These are phyloP conservation scores for Margaritifera margaritifera DNA, from an alignment of 2,888 invertebrate genomes.

Conservation along the genomic window DNA sequence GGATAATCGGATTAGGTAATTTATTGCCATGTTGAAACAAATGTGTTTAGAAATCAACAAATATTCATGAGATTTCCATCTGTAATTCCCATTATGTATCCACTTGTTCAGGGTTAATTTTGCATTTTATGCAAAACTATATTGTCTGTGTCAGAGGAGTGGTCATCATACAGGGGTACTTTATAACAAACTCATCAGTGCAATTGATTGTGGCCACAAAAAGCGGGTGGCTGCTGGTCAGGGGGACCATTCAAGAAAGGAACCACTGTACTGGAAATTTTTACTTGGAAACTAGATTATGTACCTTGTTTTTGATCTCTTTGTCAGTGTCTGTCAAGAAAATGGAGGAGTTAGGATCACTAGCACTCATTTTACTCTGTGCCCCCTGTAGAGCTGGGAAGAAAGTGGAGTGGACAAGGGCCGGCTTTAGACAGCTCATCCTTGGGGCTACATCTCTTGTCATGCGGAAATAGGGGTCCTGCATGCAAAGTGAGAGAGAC, in stretches of 20 bases:
- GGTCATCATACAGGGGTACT: no score
- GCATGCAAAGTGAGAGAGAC: constrained; percentile 21
- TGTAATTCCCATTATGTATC: no score
- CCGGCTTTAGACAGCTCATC: constrained; percentile 89
- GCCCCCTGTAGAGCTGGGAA: constrained; percentile 97
- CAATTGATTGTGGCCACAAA: neutral
- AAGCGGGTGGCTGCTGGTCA: no score
- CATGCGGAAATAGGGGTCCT: constrained; percentile 99
- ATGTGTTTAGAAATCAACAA: no score
- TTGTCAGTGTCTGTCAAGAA: constrained; percentile 96
- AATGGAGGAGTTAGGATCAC: constrained; percentile 93
- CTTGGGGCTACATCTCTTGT: constrained; percentile 97
- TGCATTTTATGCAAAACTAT: no score
- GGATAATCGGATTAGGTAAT: no score
- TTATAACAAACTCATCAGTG: neutral
- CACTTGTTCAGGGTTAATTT: no score
- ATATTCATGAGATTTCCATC: no score
- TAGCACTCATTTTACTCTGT: constrained; percentile 98
- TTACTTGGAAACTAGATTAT: neutral
- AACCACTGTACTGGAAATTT: no score
- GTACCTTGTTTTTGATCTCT: constrained; percentile 94
- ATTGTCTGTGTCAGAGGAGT: no score
- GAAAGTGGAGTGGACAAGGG: constrained; percentile 89
- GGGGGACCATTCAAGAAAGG: neutral
- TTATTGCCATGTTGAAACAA: no score